Evolutionary conservation across 2,888 invertebrate species (phyloP).

Genomic region (Spicauda simplicius): DNA sequence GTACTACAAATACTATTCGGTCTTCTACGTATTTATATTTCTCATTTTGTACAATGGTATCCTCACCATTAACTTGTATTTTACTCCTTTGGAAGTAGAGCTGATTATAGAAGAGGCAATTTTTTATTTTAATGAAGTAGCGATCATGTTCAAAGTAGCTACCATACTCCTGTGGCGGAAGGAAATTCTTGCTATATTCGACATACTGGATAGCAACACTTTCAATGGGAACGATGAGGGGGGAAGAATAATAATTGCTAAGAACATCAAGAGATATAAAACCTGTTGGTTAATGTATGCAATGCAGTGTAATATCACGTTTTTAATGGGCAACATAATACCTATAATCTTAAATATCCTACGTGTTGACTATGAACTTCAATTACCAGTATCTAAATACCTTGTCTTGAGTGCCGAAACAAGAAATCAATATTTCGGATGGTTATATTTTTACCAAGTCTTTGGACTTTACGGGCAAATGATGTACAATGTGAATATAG

Average conservation of each 20-base stretch:
- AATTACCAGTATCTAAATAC: conserved; percentile 9
- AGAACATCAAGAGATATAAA: not conserved
- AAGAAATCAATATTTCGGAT: not conserved
- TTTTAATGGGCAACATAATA: not conserved
- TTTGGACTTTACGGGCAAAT: conserved; percentile 24
- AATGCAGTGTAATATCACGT: not conserved
- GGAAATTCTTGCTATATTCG: conserved; percentile 4
- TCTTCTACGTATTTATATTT: conserved; percentile 50
- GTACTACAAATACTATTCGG: conserved; percentile 60
- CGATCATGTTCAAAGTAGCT: conserved; percentile 46
- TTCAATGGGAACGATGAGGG: conserved; percentile 12
- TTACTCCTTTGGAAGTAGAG: conserved; percentile 60
- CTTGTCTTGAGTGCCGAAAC: conserved; percentile 3
- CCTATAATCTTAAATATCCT: not conserved
- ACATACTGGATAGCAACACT: not conserved
- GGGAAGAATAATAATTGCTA: conserved; percentile 1
- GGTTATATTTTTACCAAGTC: conserved; percentile 7
- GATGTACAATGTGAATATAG: conserved; percentile 24
- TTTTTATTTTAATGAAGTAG: conserved; percentile 63
- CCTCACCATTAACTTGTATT: conserved; percentile 59
- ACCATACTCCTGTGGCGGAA: conserved; percentile 12
- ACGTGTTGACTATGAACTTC: not conserved
- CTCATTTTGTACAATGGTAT: conserved; percentile 55
- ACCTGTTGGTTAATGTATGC: conserved; percentile 1
- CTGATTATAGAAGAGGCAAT: conserved; percentile 61